phyloP scores from a whole-genome alignment of 2,888 invertebrate genomes.

The Eugnorisma glareosa region DNA sequence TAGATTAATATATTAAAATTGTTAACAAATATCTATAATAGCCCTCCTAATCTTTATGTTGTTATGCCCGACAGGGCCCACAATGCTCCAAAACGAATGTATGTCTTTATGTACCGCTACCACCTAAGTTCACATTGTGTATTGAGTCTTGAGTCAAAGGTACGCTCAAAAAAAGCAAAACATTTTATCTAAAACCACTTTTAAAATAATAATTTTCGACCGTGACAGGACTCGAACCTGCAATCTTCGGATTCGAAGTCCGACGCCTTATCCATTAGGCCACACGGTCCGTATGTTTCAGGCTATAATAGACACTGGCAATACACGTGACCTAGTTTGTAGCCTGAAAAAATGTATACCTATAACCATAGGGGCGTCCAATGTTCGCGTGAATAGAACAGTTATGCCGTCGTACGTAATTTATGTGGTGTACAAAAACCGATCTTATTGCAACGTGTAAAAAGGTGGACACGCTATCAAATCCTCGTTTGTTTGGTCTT shows the following conservation, averaged over 20 bases:
- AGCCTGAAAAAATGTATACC: neutral
- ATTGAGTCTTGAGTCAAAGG: too few species aligned
- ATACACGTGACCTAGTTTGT: constrained; percentile 13
- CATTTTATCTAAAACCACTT: neutral
- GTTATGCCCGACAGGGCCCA: too few species aligned
- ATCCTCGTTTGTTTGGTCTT: neutral
- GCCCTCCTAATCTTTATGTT: too few species aligned
- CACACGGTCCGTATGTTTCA: constrained; percentile 88
- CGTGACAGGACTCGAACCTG: constrained; percentile 94
- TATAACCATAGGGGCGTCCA: neutral
- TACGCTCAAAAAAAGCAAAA: constrained; percentile 1
- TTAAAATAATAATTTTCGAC: constrained; percentile 79
- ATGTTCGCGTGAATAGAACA: neutral
- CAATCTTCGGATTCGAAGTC: constrained; percentile 94
- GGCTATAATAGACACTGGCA: neutral
- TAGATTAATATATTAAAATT: too few species aligned
- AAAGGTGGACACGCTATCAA: neutral
- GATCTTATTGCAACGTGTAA: neutral
- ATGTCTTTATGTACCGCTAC: too few species aligned
- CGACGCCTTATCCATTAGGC: constrained; percentile 94
- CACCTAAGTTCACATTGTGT: too few species aligned
- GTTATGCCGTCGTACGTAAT: neutral
- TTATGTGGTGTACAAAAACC: neutral
- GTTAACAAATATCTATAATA: too few species aligned
- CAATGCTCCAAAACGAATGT: too few species aligned